Conservation (phyloP, 2,113 vertebrate genomes). For the Bujurquina vittata region DNA sequence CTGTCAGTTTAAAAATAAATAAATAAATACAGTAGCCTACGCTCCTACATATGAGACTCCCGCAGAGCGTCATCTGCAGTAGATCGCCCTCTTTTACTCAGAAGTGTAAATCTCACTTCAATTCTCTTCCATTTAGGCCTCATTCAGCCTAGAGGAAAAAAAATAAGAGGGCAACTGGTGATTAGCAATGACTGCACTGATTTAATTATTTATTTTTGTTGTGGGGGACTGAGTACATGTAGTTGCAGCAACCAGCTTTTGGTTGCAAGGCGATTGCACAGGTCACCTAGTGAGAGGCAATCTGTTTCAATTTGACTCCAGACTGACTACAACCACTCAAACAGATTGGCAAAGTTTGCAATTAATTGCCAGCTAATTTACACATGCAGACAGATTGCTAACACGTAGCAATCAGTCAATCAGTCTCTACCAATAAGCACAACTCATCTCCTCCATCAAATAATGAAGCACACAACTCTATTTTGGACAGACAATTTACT, state of each 20-base stretch:
- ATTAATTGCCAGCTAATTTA: not conserved
- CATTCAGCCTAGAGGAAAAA: no score
- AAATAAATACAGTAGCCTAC: no score
- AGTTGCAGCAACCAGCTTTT: not conserved
- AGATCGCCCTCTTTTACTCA: no score
- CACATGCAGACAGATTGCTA: not conserved
- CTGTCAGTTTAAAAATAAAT: not conserved
- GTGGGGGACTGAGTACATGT: not conserved
- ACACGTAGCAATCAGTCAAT: not conserved
- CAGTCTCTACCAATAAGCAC: not conserved
- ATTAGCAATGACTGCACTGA: not conserved
- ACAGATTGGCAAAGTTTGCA: not conserved
- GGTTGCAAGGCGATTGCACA: not conserved
- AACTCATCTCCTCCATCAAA: not conserved
- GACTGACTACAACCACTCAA: not conserved
- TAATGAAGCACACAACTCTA: not conserved
- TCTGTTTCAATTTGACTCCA: not conserved
- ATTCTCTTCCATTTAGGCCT: no score
- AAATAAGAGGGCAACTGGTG: no score
- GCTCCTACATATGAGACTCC: no score
- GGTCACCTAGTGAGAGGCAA: not conserved
- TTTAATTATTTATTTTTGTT: no score
- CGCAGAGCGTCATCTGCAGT: no score
- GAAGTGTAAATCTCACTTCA: no score
- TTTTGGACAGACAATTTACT: not conserved